These are phyloP conservation scores for Hippopotamus amphibius DNA, from an alignment of 2,113 vertebrate species.

Conservation along the genomic window DNA sequence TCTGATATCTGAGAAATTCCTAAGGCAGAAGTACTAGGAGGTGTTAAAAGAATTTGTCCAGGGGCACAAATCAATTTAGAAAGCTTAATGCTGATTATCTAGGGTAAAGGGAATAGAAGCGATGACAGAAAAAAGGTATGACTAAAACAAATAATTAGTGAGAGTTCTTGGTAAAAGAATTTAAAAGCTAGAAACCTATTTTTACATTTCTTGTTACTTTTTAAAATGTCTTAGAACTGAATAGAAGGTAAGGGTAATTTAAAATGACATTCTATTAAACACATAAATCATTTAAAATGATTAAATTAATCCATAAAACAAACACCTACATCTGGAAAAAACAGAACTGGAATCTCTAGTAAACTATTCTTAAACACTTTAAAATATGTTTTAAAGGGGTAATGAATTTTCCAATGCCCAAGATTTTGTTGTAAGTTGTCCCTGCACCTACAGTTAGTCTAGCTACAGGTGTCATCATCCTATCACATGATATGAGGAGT, in stretches of 20 bases:
- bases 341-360: constrained; percentile 5
- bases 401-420: neutral
- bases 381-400: neutral
- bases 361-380: constrained; percentile 55
- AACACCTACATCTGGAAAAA: constrained; percentile 33
- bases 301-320: constrained; percentile 54
- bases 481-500: constrained; percentile 11
- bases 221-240: constrained; percentile 37
- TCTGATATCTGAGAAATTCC: constrained; percentile 67
- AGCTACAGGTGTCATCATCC: neutral
- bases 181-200: constrained; percentile 34
- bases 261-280: constrained; percentile 50
- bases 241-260: constrained; percentile 39
- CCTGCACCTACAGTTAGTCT: neutral
- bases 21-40: constrained; percentile 27
- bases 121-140: neutral
- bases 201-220: constrained; percentile 22
- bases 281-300: constrained; percentile 48
- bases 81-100: constrained; percentile 37
- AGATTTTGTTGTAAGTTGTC: neutral
- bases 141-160: constrained; percentile 32
- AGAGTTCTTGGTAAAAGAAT: neutral
- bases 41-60: constrained; percentile 45
- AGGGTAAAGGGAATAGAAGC: constrained; percentile 49
- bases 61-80: constrained; percentile 56